These are phyloP conservation scores for Anthoscopus minutus DNA, from an alignment of 2,113 vertebrate species.

Conservation along the genomic window DNA sequence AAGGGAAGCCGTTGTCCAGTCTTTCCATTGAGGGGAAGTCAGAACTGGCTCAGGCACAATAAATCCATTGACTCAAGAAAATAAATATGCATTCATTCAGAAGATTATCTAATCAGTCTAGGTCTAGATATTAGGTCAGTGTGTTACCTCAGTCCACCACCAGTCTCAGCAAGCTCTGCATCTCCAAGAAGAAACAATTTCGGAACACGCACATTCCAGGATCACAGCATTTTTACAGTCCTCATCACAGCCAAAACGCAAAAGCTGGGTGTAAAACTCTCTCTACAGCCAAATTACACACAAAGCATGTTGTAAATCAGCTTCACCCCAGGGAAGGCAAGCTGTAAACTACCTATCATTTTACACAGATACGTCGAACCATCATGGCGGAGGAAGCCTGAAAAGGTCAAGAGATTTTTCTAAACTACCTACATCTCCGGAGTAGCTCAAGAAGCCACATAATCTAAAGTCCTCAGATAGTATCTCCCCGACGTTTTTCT, in stretches of 20 bases:
- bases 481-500: not conserved
- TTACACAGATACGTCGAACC: not conserved
- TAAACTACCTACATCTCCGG: not conserved
- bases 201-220: not conserved
- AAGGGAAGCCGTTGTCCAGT: not conserved
- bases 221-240: conserved; percentile 15
- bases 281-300: conserved; percentile 29
- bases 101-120: conserved; percentile 39
- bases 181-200: conserved; percentile 6
- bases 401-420: conserved; percentile 59
- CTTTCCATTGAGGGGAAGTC: not conserved
- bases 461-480: not conserved
- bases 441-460: not conserved
- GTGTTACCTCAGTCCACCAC: not conserved
- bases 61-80: conserved; percentile 5
- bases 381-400: conserved; percentile 14
- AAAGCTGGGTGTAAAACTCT: conserved; percentile 32
- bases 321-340: conserved; percentile 28
- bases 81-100: conserved; percentile 32
- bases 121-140: conserved; percentile 12
- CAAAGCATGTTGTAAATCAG: conserved; percentile 18
- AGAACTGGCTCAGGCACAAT: not conserved
- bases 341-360: conserved; percentile 29
- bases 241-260: not conserved
- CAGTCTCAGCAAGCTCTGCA: not conserved